Percentiles rank a stretch among this genome's conserved stretches.
phyloP scores from a whole-genome alignment of 2,888 invertebrate species.

The Dermolepida albohirtum region DNA sequence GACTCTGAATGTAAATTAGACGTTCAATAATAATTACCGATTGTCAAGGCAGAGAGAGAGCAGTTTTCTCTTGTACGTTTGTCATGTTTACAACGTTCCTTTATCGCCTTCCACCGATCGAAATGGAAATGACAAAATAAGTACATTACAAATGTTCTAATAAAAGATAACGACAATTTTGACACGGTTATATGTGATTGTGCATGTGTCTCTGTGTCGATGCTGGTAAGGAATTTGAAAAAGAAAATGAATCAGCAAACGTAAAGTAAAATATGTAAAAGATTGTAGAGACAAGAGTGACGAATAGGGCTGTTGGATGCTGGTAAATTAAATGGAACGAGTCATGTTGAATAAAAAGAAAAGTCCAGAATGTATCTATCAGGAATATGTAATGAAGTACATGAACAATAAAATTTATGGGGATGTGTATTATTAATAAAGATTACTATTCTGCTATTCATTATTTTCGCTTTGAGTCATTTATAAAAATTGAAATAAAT shows the following conservation, averaged over 20 bases:
- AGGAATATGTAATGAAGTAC: too few relatives aligned
- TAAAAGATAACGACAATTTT: conserved; percentile 33
- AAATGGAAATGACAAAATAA: conserved; percentile 28
- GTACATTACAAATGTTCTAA: conserved; percentile 31
- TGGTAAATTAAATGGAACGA: conserved; percentile 25
- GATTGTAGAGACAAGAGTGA: conserved; percentile 27
- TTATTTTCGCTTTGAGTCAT: too few relatives aligned
- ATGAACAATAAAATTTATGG: too few relatives aligned
- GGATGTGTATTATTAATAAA: too few relatives aligned
- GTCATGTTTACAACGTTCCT: conserved; percentile 28
- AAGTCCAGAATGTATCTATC: too few relatives aligned
- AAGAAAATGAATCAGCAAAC: neutral
- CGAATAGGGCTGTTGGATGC: conserved; percentile 28
- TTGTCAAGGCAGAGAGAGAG: conserved; percentile 46
- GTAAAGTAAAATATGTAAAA: conserved; percentile 21
- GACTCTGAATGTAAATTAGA: conserved; percentile 54
- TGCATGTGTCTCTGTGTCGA: conserved; percentile 1
- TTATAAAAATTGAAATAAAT: too few relatives aligned
- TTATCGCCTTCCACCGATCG: conserved; percentile 31
- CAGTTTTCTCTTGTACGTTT: conserved; percentile 12
- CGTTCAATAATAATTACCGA: conserved; percentile 56
- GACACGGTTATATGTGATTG: conserved; percentile 17
- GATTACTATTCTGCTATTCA: too few relatives aligned
- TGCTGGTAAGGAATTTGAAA: conserved; percentile 16
- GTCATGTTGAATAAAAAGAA: conserved; percentile 7